Percentiles rank a stretch among this genome's conserved stretches.
These are phyloP conservation scores for Australoheros facetus DNA, from an alignment of 2,797 vertebrate genomes.

Conservation along the genomic window DNA sequence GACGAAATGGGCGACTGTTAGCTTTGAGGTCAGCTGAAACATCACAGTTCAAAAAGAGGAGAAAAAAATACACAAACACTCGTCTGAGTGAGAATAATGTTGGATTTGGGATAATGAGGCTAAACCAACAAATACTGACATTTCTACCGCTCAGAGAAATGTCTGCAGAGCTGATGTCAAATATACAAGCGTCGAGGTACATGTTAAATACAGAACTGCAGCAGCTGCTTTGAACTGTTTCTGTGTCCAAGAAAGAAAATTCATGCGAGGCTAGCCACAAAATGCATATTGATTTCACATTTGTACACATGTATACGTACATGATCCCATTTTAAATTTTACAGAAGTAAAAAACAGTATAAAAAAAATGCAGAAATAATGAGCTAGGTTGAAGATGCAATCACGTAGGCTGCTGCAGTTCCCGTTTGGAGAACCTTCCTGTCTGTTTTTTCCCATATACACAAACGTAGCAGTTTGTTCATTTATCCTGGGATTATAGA, in stretches of 20 bases:
- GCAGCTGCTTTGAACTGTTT: constrained; percentile 18
- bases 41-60: constrained; percentile 88
- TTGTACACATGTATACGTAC: neutral
- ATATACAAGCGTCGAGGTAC: constrained; percentile 16
- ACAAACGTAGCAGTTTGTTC: neutral
- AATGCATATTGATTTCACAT: neutral
- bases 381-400: no score
- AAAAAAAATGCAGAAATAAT: neutral
- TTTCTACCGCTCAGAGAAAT: constrained; percentile 20
- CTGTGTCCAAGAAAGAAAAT: neutral
- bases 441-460: neutral
- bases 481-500: neutral
- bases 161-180: constrained; percentile 32
- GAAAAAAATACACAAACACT: constrained; percentile 76
- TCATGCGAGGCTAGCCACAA: neutral
- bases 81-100: constrained; percentile 33
- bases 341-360: neutral
- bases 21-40: constrained; percentile 91
- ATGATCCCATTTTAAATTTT: neutral
- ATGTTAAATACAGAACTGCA: constrained; percentile 24
- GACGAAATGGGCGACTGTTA: constrained; percentile 88
- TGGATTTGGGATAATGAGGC: constrained; percentile 54
- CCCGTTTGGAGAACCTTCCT: neutral
- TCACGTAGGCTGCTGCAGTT: neutral
- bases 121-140: constrained; percentile 45